Percentiles rank a stretch among this genome's conserved stretches.
Evolutionary conservation across 2,888 invertebrate species (phyloP).

Genomic region (Drosophila hawaiiensis): DNA sequence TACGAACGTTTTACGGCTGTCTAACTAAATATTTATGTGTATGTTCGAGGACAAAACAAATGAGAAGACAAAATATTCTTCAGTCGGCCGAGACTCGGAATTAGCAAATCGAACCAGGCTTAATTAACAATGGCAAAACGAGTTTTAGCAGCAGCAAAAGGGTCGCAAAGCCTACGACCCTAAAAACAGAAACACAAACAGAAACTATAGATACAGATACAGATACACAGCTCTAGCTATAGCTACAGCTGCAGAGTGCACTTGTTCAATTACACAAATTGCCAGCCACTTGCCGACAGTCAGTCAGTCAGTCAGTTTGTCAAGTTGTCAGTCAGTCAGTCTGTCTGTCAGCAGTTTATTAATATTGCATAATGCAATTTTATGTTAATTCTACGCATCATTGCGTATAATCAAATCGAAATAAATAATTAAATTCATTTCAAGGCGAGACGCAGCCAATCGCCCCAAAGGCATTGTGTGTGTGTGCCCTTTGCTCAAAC

Average conservation of each 20-base stretch:
- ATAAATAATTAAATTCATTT: conserved; percentile 84
- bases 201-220: background rate
- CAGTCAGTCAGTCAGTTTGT: conserved; percentile 11
- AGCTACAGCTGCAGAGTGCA: conserved; percentile 8
- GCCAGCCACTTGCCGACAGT: conserved; percentile 54
- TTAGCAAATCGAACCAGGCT: conserved; percentile 56
- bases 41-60: conserved; percentile 24
- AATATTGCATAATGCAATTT: conserved; percentile 84
- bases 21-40: conserved; percentile 58
- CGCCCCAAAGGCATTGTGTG: conserved; percentile 48
- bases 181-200: background rate
- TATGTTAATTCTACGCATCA: conserved; percentile 85
- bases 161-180: conserved; percentile 4
- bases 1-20: conserved; percentile 43
- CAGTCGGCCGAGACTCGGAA: conserved; percentile 50
- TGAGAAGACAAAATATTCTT: conserved; percentile 50
- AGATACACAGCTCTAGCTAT: conserved; percentile 2
- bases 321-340: conserved; percentile 25
- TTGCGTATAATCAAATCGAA: conserved; percentile 84
- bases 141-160: conserved; percentile 21
- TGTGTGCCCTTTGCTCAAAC: background rate
- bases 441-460: conserved; percentile 59
- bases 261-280: conserved; percentile 76
- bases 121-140: conserved; percentile 68
- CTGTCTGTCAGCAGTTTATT: conserved; percentile 73